Evolutionary conservation across 2,888 invertebrate species (phyloP).

Genomic region (Andrena trimmerana): DNA sequence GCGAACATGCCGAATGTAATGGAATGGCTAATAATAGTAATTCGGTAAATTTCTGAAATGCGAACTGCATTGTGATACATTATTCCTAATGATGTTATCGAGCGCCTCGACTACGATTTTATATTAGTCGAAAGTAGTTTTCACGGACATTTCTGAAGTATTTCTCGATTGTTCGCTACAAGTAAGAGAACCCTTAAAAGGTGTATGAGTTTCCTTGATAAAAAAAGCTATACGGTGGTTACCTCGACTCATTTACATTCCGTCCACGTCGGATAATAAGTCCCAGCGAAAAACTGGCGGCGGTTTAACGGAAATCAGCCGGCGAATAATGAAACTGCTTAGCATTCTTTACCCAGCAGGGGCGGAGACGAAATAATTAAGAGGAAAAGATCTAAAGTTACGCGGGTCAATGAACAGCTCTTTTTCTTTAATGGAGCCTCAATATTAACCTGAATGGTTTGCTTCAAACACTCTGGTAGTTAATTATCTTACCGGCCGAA

Average conservation of each 20-base stretch:
- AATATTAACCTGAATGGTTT: constrained; percentile 49
- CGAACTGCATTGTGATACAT: constrained; percentile 26
- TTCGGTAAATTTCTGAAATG: constrained; percentile 48
- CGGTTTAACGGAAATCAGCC: constrained; percentile 83
- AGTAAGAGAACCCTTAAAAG: background rate
- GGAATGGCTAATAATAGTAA: constrained; percentile 57
- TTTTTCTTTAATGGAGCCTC: constrained; percentile 67
- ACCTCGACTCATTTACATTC: constrained; percentile 82
- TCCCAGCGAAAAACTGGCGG: constrained; percentile 83
- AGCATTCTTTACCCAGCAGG: constrained; percentile 81
- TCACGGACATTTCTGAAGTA: background rate
- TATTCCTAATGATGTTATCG: constrained; percentile 33
- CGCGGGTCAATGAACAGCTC: constrained; percentile 63
- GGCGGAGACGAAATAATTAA: constrained; percentile 81
- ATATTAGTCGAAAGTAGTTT: background rate
- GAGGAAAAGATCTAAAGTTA: constrained; percentile 75
- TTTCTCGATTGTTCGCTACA: background rate
- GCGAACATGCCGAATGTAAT: constrained; percentile 48
- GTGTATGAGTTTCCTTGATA: constrained; percentile 47
- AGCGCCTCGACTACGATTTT: background rate
- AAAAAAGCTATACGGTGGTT: constrained; percentile 74
- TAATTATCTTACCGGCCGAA: constrained; percentile 46
- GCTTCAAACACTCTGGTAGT: constrained; percentile 48
- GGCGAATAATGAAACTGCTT: constrained; percentile 84
- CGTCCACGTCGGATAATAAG: constrained; percentile 83